Base-by-base conservation (phyloP, 2,888 invertebrate species). In the Platypus cylindrus region DNA sequence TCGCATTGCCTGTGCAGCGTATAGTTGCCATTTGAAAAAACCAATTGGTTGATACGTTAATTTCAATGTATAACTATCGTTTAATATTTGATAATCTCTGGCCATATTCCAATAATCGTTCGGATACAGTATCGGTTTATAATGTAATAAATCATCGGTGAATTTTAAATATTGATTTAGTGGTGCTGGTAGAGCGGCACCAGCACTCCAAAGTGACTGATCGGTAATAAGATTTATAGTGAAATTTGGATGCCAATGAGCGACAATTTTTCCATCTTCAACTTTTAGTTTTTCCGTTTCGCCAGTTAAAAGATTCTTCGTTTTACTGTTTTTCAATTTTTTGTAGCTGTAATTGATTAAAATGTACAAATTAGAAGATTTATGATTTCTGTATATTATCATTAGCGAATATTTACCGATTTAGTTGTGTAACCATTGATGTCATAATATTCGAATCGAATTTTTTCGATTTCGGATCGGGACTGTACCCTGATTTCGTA, bases 41-140 rank as follows among this genome's bases (percentile, higher is more conserved):
- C 91, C 87, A 41, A 99, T 64, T 0, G 98, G 98, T 55, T 91
- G 85, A 56, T 74, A 85, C 9, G 80, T 83, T 38, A 90, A 51
- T 42, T 71, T 70, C 12, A 91, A 64, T 51, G 68, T 75, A 22
- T 18, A 34, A 5, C 83, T 75, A 1, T 90, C 85, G 33, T 82
- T 73, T 36, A 98, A 75, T 0, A 91, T 89, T 41, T 77, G 74
- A 66, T 95, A 97, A 54, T 97, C 95, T 39, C 86, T 72, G 58
- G 89, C 78, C 70, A 99, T 78, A 58, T 99, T 99, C 98, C 98
- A 99, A 60, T 94, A 99, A 51, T 95, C 94, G 66, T 99, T 99
- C 40, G 87, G 69, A 59, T 85, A 95, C 27, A 98, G 65, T 26
- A 95, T 84, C 3, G 98, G 98, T 51, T 89, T 83, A 62, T 99